Percentiles rank a stretch among this genome's conserved stretches.
Evolutionary conservation across 2,888 invertebrate genomes (phyloP).

Genomic region (Noctua janthe): DNA sequence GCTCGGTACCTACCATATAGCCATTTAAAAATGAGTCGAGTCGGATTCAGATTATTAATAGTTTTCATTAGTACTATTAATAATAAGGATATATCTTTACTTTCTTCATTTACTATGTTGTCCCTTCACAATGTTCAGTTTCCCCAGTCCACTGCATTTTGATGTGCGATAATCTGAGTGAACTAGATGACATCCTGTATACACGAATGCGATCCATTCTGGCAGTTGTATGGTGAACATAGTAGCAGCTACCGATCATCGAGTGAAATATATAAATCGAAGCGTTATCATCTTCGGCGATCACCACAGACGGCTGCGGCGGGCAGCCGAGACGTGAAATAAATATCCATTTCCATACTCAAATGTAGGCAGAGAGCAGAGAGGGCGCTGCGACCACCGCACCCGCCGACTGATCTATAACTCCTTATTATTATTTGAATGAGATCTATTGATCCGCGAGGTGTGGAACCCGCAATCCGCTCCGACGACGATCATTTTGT

Average conservation of each 20-base stretch:
- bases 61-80: neutral
- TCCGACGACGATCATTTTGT: conserved; percentile 89
- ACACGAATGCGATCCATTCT: conserved; percentile 73
- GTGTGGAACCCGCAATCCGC: conserved; percentile 88
- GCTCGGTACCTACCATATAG: neutral
- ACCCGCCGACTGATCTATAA: conserved; percentile 87
- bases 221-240: conserved; percentile 84
- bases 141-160: neutral
- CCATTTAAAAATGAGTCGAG: neutral
- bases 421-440: conserved; percentile 90
- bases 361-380: conserved; percentile 78
- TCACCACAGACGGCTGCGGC: conserved; percentile 84
- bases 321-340: conserved; percentile 83
- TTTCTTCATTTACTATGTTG: neutral
- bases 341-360: conserved; percentile 90
- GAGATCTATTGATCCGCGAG: conserved; percentile 90
- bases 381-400: conserved; percentile 75
- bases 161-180: conserved; percentile 1
- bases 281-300: conserved; percentile 88
- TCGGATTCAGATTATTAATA: neutral
- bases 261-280: conserved; percentile 89
- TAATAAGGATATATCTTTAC: neutral
- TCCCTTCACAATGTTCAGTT: neutral
- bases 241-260: conserved; percentile 87
- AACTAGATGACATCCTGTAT: conserved; percentile 71